Conservation (phyloP, 2,113 vertebrate species). For the Poecilia latipinna region DNA sequence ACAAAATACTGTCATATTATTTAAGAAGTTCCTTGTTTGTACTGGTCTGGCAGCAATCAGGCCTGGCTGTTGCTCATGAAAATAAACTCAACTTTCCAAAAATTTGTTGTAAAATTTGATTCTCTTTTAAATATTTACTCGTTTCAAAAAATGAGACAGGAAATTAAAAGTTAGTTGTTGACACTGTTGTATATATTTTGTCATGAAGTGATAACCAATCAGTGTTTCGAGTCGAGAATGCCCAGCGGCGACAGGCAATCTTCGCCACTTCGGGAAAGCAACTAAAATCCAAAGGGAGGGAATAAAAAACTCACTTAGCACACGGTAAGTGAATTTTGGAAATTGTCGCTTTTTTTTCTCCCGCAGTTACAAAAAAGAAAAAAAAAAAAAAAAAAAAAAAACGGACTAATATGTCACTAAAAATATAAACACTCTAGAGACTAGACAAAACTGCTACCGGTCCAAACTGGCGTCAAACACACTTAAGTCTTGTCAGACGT, state of each 20-base stretch:
- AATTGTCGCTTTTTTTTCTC: no score
- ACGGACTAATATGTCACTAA: slow-evolving; percentile 23
- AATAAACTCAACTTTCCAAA: no score
- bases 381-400: neutral
- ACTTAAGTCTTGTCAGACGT: slow-evolving; percentile 36
- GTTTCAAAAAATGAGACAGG: no score
- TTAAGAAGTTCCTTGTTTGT: no score
- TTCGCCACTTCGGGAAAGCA: neutral
- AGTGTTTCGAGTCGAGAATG: neutral
- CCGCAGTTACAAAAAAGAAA: no score
- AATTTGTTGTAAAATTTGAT: no score
- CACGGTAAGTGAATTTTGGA: neutral
- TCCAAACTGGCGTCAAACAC: slow-evolving; percentile 32
- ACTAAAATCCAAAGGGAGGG: neutral
- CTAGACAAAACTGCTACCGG: slow-evolving; percentile 14
- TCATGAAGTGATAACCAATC: neutral
- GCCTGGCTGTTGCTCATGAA: no score
- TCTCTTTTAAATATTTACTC: no score
- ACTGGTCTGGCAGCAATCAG: no score
- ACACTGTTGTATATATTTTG: neutral
- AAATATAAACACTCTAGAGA: slow-evolving; percentile 13
- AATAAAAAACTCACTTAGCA: neutral
- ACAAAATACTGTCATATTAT: no score
- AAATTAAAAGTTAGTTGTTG: neutral
- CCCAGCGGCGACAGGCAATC: neutral